Evolutionary conservation across 2,797 vertebrate species (phyloP), one percentile per base, ranked within the genome.

Genomic region (Lepilemur septentrionalis): DNA sequence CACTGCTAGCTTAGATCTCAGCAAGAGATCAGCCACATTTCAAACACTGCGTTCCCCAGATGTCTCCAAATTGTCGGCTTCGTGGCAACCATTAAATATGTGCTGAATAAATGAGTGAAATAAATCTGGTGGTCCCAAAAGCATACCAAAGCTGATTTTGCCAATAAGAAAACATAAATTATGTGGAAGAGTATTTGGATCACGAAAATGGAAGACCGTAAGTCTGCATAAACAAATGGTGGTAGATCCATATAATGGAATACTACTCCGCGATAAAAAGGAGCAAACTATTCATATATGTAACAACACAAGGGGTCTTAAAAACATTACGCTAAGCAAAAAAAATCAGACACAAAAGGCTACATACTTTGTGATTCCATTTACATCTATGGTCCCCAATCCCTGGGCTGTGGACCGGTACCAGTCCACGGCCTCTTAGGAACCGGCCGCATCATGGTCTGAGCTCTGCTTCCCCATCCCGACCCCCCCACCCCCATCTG

Each of bases 131-230:
- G 75, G 55, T 14, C 78, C 46, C 67, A 85, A 35, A 94, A 94
- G 13, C 22, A 12, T 2, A 76, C 7, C 17, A 72, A 46, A 69
- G 50, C 69, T 81, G 69, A 90, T 43, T 88, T 65, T 81, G 50
- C 3, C 81, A 76, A 20, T 75, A 75, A 93, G 67, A 89, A 95
- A 84, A 43, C 72, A 87, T 50, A 25, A 10, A 43, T 76, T 41
- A 69, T 38, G 4, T 50, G 18, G 30, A 84, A 95, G 88, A 97
- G 15, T 7, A 72, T 46, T 73, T 89, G 41, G 55, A 80, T 82
- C 7, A 55, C 90, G 55, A 73, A 85, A 86, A 67, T 30, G 72
- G 70, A 69, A 81, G 75, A 32, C 32, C 4, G 2, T 13, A 15
- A 35, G 38, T 83, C 69, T 79, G 35, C 48, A 89, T 79, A 61